These are phyloP conservation scores for Rhinophrynus dorsalis DNA, from an alignment of 2,797 vertebrate species.

Conservation along the genomic window DNA sequence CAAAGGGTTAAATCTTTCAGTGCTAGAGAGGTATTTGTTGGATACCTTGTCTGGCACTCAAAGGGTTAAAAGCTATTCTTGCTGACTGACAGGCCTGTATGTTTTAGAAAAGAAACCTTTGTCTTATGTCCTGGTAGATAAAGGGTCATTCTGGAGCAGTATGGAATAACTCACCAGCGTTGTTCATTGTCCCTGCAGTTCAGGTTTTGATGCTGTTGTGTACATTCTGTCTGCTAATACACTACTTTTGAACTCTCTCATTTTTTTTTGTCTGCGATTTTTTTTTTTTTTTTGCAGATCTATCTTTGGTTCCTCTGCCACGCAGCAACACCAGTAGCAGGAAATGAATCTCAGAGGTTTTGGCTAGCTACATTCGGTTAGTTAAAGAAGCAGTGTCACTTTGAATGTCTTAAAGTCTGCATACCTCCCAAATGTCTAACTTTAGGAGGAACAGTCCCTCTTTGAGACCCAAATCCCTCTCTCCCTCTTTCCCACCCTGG, in stretches of 20 bases:
- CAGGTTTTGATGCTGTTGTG: slow-evolving; percentile 10
- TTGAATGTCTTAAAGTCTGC: too few relatives aligned
- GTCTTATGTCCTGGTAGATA: neutral
- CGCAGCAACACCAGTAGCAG: slow-evolving; percentile 47
- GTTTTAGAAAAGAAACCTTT: neutral
- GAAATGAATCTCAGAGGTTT: slow-evolving; percentile 33
- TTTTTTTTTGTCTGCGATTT: slow-evolving; percentile 7
- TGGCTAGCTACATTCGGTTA: slow-evolving; percentile 26
- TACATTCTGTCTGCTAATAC: neutral
- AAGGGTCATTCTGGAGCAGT: neutral
- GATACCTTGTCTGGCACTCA: too few relatives aligned
- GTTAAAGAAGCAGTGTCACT: slow-evolving; percentile 37
- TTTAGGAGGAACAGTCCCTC: too few relatives aligned
- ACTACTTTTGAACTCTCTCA: neutral
- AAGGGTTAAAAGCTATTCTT: too few relatives aligned
- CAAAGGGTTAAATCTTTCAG: too few relatives aligned
- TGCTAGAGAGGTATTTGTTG: too few relatives aligned
- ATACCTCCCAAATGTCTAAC: too few relatives aligned
- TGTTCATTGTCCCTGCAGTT: slow-evolving; percentile 7
- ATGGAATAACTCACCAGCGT: slow-evolving; percentile 6
- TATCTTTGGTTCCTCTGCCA: slow-evolving; percentile 41
- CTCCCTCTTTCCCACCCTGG: too few relatives aligned
- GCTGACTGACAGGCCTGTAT: neutral
- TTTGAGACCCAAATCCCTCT: too few relatives aligned
- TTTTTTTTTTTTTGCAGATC: slow-evolving; percentile 6